These are phyloP conservation scores for Pararge aegeria DNA, from an alignment of 1,140 invertebrate genomes.

Conservation along the genomic window DNA sequence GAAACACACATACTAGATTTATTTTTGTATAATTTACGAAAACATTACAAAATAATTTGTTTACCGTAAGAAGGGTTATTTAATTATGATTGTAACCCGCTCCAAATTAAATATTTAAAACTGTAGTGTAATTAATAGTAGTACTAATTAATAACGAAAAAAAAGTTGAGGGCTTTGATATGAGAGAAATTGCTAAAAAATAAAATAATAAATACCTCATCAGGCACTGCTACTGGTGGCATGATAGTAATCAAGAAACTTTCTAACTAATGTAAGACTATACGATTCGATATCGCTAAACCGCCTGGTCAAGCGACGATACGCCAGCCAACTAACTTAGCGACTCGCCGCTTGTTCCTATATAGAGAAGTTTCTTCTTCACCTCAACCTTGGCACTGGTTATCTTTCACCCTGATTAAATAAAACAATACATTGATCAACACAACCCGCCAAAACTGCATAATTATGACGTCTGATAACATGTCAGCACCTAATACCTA, in stretches of 20 bases:
- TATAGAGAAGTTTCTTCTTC: conserved; percentile 45
- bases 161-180: no score
- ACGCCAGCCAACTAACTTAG: conserved; percentile 49
- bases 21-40: no score
- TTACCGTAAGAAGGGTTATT: no score
- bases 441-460: no score
- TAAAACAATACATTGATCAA: not conserved
- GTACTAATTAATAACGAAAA: no score
- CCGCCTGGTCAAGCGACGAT: conserved; percentile 27
- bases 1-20: no score
- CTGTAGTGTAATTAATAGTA: no score
- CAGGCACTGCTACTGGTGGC: conserved; percentile 69
- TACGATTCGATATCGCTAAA: not conserved
- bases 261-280: conserved; percentile 7
- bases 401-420: conserved; percentile 31
- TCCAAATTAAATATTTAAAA: no score
- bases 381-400: conserved; percentile 50
- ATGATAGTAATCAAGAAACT: conserved; percentile 37
- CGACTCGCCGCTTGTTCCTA: conserved; percentile 37
- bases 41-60: no score
- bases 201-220: conserved; percentile 51
- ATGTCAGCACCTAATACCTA: no score
- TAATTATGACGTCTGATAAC: no score
- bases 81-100: no score
- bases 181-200: not conserved